Base-by-base conservation (phyloP, 2,797 vertebrate genomes). In the Parotocinclus haroldoi region DNA sequence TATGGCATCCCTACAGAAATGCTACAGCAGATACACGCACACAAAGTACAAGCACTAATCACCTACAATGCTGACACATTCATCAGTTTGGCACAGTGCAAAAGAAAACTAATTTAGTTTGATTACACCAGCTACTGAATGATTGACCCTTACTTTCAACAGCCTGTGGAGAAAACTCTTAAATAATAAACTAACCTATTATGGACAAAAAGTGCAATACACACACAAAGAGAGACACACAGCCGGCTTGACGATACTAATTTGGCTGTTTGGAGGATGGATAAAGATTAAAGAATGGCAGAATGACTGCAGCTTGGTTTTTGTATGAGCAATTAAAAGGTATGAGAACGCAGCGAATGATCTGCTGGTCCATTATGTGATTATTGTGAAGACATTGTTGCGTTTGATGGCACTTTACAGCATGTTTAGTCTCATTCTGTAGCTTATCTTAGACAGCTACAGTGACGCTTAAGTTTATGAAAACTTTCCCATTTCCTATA, bases 151-250 rank as follows among this genome's bases (percentile, higher is more conserved):
- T 42, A 72, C 63, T 56, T 66, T 36, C 66, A 62, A 37, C 68
- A 71, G 72, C 17, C 72, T 61, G 52, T 54, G 49, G 58, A 63
- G 56, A 68, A 66, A 71, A 63, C 9, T 62, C 68, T 74, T 76
- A 70, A 76, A 74, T 77, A 75, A 77, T 79, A 68, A 58, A 79
- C 37, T 36, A 70, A 62, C 40, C 61, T 53, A 71, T 67, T 75
- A 70, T 10, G 11, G 40, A 39, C 48, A 48, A 39, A 55, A 49
- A 14, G 66, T 19, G 60, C 40, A 63, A 57, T 14, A 10, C 44
- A 6, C 10, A 36, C 42, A n/a, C 36, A 0, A 51, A 45, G 39
- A 46, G 0, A 58, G 46, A 27, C 36, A 42, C 67, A 42, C 16
- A 37, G 52, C 53, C 27, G 13, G 59, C 5, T 10, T 13, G 45